Percentiles rank a stretch among this genome's conserved stretches.
Conservation (phyloP, 2,113 vertebrate species). For the Oncorhynchus clarkii region DNA sequence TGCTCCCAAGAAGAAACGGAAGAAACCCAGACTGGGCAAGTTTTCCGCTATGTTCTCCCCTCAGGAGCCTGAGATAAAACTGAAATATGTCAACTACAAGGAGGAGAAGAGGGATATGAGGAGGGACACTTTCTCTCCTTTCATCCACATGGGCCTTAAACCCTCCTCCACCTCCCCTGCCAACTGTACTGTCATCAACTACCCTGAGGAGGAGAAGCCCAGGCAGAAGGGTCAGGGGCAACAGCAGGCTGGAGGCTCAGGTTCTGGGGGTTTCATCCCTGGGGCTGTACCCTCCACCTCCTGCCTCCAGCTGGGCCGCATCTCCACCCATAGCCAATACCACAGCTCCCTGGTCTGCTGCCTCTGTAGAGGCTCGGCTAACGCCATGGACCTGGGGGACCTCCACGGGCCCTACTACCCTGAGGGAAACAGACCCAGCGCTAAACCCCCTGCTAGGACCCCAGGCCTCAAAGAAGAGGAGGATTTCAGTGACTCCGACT, state of each 20-base stretch:
- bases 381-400: slow-evolving; percentile 77
- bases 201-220: slow-evolving; percentile 61
- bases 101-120: slow-evolving; percentile 66
- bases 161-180: slow-evolving; percentile 40
- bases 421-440: slow-evolving; percentile 58
- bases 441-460: slow-evolving; percentile 43
- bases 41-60: slow-evolving; percentile 64
- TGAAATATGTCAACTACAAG: slow-evolving; percentile 70
- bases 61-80: slow-evolving; percentile 76
- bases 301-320: slow-evolving; percentile 66
- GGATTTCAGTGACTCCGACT: slow-evolving; percentile 64
- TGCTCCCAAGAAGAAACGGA: slow-evolving; percentile 55
- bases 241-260: neutral
- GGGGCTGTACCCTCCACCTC: slow-evolving; percentile 67
- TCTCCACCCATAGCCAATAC: slow-evolving; percentile 47
- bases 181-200: slow-evolving; percentile 70
- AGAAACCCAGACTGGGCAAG: slow-evolving; percentile 39
- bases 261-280: slow-evolving; percentile 39
- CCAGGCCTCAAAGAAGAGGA: slow-evolving; percentile 47
- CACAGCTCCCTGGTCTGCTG: slow-evolving; percentile 68
- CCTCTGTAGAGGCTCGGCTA: slow-evolving; percentile 71
- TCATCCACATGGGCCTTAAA: slow-evolving; percentile 56
- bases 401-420: slow-evolving; percentile 79
- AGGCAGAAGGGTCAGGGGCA: slow-evolving; percentile 52
- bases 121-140: slow-evolving; percentile 67